phyloP scores from a whole-genome alignment of 2,888 invertebrate species.

The Drosophila pullipes region DNA sequence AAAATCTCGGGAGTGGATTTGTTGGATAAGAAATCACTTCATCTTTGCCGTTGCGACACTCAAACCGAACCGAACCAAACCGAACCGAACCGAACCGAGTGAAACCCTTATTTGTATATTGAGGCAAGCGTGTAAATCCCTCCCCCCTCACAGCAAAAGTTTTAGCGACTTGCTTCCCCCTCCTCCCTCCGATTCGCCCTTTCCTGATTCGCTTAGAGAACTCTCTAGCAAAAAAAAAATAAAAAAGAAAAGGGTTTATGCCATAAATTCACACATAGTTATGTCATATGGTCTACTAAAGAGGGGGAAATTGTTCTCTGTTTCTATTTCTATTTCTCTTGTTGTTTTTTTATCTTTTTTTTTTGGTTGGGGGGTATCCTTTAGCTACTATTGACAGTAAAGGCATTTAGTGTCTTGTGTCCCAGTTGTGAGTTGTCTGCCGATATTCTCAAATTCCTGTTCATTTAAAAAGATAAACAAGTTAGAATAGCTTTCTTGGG shows the following conservation, averaged over 20 bases:
- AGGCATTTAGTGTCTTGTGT: constrained; percentile 30
- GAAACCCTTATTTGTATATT: constrained; percentile 80
- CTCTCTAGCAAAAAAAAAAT: constrained; percentile 40
- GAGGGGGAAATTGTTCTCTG: constrained; percentile 15
- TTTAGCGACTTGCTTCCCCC: constrained; percentile 8
- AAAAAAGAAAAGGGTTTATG: constrained; percentile 73
- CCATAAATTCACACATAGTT: constrained; percentile 82
- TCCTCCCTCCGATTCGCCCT: constrained; percentile 13
- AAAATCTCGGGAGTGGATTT: constrained; percentile 67
- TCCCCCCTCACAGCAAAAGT: constrained; percentile 28
- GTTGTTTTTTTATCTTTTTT: constrained; percentile 28
- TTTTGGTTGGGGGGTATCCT: constrained; percentile 29
- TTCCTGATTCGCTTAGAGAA: constrained; percentile 72
- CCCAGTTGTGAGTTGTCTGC: constrained; percentile 47
- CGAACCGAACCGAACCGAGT: constrained; percentile 19
- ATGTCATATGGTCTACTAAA: constrained; percentile 68
- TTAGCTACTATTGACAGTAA: constrained; percentile 26
- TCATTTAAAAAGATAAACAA: constrained; percentile 13
- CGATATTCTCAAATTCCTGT: constrained; percentile 52
- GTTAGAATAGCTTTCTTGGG: not conserved
- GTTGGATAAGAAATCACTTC: constrained; percentile 80
- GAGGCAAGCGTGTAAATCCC: constrained; percentile 79
- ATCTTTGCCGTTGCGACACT: constrained; percentile 65
- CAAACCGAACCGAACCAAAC: constrained; percentile 23
- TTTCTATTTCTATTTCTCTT: constrained; percentile 5